A percentile compares a stretch with the other conserved stretches of the same genome.
phyloP scores from a whole-genome alignment of 2,797 vertebrate genomes.

The Hippopotamyrus pictus region DNA sequence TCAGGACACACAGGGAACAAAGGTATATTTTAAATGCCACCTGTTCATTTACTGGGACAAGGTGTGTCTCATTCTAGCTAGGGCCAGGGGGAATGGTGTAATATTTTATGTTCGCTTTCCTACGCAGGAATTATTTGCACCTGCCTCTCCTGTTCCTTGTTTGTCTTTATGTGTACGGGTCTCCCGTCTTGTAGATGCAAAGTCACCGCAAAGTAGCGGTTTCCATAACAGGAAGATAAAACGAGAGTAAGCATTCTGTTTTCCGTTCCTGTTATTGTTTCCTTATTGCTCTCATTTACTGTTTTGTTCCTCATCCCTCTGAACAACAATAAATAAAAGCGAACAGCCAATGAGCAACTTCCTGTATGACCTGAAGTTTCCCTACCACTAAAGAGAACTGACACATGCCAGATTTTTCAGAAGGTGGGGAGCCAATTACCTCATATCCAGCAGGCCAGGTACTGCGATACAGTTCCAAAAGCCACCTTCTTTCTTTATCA shows the following conservation, averaged over 20 bases:
- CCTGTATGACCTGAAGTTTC: neutral
- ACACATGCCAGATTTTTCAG: neutral
- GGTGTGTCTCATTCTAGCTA: neutral
- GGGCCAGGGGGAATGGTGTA: neutral
- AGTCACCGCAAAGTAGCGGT: neutral
- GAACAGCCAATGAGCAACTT: neutral
- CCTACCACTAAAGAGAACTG: neutral
- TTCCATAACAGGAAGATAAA: neutral
- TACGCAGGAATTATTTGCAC: neutral
- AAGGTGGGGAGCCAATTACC: neutral
- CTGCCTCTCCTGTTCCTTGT: neutral
- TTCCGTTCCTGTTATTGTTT: neutral
- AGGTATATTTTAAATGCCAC: neutral
- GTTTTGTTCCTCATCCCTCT: neutral
- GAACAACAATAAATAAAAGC: neutral
- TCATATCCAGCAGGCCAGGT: neutral
- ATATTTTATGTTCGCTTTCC: neutral
- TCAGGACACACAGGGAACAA: neutral
- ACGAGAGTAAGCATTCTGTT: neutral
- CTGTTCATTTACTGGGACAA: neutral
- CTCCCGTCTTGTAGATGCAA: neutral
- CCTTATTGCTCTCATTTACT: neutral
- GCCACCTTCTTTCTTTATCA: neutral
- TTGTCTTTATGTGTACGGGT: neutral
- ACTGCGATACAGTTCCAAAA: neutral